Conservation (phyloP, 2,113 vertebrate genomes). For the Osmerus mordax region DNA sequence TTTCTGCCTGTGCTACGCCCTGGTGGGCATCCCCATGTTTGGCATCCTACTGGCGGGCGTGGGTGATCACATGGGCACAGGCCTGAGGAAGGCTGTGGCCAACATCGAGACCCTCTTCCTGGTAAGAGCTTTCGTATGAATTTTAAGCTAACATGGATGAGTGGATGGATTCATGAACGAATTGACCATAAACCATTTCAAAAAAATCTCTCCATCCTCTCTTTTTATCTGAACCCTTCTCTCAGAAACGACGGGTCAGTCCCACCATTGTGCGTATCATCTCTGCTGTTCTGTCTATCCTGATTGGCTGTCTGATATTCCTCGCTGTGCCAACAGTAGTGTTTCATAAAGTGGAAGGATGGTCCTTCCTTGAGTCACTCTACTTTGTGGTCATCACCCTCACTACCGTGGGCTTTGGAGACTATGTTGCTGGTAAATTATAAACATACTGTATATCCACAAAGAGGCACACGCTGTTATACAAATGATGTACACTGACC, state of each 20-base stretch:
- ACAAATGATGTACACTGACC: neutral
- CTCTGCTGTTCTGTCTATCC: constrained; percentile 84
- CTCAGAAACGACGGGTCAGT: constrained; percentile 79
- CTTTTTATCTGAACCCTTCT: constrained; percentile 7
- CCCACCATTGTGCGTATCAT: constrained; percentile 79
- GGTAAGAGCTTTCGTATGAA: constrained; percentile 67
- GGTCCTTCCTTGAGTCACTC: constrained; percentile 80
- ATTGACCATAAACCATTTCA: too few species aligned
- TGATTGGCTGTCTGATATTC: constrained; percentile 86
- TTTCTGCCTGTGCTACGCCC: constrained; percentile 87
- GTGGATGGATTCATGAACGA: too few species aligned
- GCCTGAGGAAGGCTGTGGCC: constrained; percentile 79
- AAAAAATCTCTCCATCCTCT: neutral
- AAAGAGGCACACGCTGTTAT: neutral
- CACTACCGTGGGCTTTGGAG: constrained; percentile 89
- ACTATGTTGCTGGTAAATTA: constrained; percentile 81
- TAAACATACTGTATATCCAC: neutral
- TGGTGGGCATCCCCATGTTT: constrained; percentile 90
- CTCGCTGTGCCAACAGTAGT: constrained; percentile 81
- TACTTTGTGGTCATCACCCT: constrained; percentile 91
- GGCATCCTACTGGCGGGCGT: constrained; percentile 88
- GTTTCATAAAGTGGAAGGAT: constrained; percentile 80
- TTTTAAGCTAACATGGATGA: too few species aligned
- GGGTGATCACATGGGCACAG: constrained; percentile 84
- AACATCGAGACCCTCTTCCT: constrained; percentile 85